These are phyloP conservation scores for Euwallacea fornicatus DNA, from an alignment of 1,140 invertebrate genomes.

Conservation along the genomic window DNA sequence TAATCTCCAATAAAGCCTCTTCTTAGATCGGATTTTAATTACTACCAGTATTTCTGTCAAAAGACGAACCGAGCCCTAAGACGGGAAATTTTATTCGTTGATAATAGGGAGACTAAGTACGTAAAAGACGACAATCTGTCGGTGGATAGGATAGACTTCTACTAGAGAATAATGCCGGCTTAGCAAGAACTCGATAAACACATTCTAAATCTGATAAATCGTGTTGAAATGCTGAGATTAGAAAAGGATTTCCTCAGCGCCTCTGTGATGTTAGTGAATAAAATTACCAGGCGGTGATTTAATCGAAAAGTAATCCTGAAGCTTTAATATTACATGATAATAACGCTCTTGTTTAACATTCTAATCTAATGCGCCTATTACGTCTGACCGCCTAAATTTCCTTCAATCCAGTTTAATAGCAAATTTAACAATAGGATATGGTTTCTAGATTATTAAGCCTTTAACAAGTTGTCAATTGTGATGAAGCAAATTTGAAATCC, in stretches of 20 bases:
- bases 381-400: not conserved
- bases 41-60: not conserved
- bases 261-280: conserved; percentile 23
- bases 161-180: conserved; percentile 12
- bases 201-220: conserved; percentile 28
- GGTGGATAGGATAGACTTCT: not conserved
- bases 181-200: conserved; percentile 21
- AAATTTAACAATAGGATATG: not conserved
- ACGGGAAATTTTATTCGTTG: conserved; percentile 1
- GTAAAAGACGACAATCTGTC: too few relatives aligned
- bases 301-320: conserved; percentile 24
- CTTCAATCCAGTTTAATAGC: conserved; percentile 3
- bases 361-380: conserved; percentile 7
- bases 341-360: conserved; percentile 20
- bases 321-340: conserved; percentile 27
- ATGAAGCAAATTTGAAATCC: too few relatives aligned
- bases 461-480: not conserved
- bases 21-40: conserved; percentile 15
- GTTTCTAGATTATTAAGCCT: not conserved
- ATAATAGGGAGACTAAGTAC: not conserved
- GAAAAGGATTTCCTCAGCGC: conserved; percentile 25
- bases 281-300: conserved; percentile 22
- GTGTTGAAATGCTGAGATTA: conserved; percentile 22
- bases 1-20: not conserved
- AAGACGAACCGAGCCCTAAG: conserved; percentile 13